Base-by-base conservation (phyloP, 2,113 vertebrate genomes). In the Stercorarius parasiticus region DNA sequence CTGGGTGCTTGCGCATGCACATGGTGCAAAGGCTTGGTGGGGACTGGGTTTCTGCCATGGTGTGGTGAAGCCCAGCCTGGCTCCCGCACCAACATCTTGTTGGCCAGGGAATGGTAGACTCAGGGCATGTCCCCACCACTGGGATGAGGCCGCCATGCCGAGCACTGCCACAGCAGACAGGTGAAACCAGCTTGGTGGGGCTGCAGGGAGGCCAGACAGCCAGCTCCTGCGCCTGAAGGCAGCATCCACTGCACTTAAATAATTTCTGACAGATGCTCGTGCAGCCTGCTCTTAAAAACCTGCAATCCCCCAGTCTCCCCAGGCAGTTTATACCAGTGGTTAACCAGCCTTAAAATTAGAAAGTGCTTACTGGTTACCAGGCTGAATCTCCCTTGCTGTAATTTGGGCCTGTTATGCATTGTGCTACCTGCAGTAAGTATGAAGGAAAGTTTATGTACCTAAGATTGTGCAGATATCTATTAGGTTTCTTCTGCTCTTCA, bases 151-250 rank as follows among this genome's bases (percentile, higher is more conserved):
- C 6, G 1, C 25, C 36, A 5, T 26, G 65, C 29, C 1, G 2
- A 32, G 42, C 1, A 5, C 36, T 70, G 49, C 55, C 3, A 1
- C 17, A 36, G 30, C 15, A 72, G 4, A 6, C 50, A 12, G 21
- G 45, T 1, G 0, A 58, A 52, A 20, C 1, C 1, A 23, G 34
- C 6, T 29, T 4, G 3, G 29, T 1, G 7, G 40, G 53, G 30
- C 27, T 0, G 3, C 2, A 2, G 17, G 40, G 21, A 36, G 4
- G 23, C 36, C n/a, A 7, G 16, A 23, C 27, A 73, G 52, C 50
- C 0, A 0, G 15, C 20, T 61, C 15, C 43, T 1, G 2, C 0
- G 2, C 64, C 59, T 3, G 1, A n/a, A 49, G 38, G 47, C 52
- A 80, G n/a, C 38, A 59, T 0, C 3, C 7, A 11, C 42, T 7